Conservation (phyloP, 2,797 vertebrate species). For the Falco peregrinus region DNA sequence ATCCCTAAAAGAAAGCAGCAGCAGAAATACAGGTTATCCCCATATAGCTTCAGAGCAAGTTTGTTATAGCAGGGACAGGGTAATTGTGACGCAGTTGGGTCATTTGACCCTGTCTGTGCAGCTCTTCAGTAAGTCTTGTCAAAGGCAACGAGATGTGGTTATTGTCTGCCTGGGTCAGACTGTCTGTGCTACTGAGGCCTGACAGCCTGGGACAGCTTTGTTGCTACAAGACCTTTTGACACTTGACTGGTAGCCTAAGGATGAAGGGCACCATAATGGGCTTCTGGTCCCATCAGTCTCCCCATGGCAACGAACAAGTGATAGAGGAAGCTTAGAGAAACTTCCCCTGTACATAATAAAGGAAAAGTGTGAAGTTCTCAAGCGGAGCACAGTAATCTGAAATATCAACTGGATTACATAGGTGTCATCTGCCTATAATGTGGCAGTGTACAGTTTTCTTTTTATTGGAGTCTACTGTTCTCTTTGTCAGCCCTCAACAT, state of each 20-base stretch:
- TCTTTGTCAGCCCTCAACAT: not conserved
- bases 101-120: not conserved
- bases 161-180: not conserved
- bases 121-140: not conserved
- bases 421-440: not conserved
- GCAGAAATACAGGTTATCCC: not conserved
- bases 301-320: not conserved
- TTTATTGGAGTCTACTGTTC: not conserved
- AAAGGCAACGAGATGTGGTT: not conserved
- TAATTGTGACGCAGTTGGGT: not conserved
- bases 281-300: not conserved
- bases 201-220: not conserved
- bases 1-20: not conserved
- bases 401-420: not conserved
- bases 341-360: not conserved
- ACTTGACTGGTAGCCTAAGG: not conserved
- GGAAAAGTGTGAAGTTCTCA: not conserved
- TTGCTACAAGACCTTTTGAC: not conserved
- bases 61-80: not conserved
- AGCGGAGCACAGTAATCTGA: not conserved
- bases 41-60: not conserved
- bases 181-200: accelerated
- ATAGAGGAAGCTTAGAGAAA: not conserved
- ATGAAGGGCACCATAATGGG: not conserved
- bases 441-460: not conserved